phyloP scores from a whole-genome alignment of 2,888 invertebrate genomes.

The Eurois occulta region DNA sequence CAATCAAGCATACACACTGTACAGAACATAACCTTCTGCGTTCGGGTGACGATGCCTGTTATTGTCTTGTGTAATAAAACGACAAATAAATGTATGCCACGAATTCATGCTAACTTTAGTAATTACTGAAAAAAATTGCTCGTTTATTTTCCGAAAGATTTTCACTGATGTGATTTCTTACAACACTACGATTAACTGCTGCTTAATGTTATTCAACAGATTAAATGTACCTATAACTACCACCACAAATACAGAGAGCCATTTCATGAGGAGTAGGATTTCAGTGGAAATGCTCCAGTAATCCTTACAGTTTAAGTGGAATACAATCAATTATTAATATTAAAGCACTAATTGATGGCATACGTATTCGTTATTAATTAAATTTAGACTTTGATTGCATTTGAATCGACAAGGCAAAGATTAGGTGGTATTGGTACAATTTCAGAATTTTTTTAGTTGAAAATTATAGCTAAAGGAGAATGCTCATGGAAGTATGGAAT shows the following conservation, averaged over 20 bases:
- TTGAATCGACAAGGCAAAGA: neutral
- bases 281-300: neutral
- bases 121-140: neutral
- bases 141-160: too few relatives aligned
- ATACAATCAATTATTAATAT: neutral
- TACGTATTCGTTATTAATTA: neutral
- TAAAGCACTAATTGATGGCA: neutral
- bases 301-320: neutral
- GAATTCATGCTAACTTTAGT: too few relatives aligned
- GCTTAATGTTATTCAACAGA: neutral
- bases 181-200: neutral
- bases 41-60: slow-evolving; percentile 44
- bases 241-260: neutral
- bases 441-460: neutral
- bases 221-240: neutral
- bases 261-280: neutral
- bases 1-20: slow-evolving; percentile 80
- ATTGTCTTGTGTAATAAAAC: neutral
- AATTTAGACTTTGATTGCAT: neutral
- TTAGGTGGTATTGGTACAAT: neutral
- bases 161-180: neutral
- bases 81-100: neutral
- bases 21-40: slow-evolving; percentile 80
- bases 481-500: too few relatives aligned
- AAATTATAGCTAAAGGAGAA: neutral